Percentiles rank a stretch among this genome's conserved stretches.
Evolutionary conservation across 2,797 vertebrate genomes (phyloP).

Genomic region (Chanos chanos): DNA sequence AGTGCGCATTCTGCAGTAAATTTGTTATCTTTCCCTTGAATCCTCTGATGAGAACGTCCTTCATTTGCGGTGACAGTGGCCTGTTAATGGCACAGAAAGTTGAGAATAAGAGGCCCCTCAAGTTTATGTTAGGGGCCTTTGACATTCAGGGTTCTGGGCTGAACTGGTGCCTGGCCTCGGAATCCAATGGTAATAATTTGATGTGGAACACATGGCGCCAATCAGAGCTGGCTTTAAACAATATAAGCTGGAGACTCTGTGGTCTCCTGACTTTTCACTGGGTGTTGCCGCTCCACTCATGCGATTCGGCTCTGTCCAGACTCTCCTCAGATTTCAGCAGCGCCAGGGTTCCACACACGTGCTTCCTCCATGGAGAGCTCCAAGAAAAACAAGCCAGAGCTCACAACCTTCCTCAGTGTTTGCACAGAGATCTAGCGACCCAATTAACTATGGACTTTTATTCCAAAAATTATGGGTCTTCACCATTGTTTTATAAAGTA

Average conservation of each 20-base stretch:
- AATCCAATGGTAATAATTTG: constrained; percentile 12
- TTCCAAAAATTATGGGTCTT: constrained; percentile 25
- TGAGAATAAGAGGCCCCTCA: not conserved
- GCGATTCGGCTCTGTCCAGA: constrained; percentile 19
- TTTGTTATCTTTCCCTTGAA: not conserved
- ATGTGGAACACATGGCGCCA: constrained; percentile 44
- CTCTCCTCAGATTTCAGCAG: constrained; percentile 44
- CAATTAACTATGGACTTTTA: constrained; percentile 33
- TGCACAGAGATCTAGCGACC: constrained; percentile 26
- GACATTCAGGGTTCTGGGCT: constrained; percentile 4
- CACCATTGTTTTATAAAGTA: constrained; percentile 41
- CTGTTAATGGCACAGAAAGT: not conserved
- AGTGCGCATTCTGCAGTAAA: too few species aligned
- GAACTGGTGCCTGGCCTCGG: not conserved
- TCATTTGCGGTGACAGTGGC: not conserved
- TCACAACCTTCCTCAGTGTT: constrained; percentile 7
- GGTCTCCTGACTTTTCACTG: constrained; percentile 21
- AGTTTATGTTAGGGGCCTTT: constrained; percentile 9
- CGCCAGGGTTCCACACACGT: constrained; percentile 33
- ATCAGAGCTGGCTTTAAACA: constrained; percentile 19
- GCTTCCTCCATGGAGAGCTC: constrained; percentile 40
- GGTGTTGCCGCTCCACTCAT: constrained; percentile 25
- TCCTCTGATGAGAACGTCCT: not conserved
- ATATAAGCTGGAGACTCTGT: constrained; percentile 17
- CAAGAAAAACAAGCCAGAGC: constrained; percentile 40